These are phyloP conservation scores for Empidonax alnorum DNA, from an alignment of 2,113 vertebrate genomes.

Conservation along the genomic window DNA sequence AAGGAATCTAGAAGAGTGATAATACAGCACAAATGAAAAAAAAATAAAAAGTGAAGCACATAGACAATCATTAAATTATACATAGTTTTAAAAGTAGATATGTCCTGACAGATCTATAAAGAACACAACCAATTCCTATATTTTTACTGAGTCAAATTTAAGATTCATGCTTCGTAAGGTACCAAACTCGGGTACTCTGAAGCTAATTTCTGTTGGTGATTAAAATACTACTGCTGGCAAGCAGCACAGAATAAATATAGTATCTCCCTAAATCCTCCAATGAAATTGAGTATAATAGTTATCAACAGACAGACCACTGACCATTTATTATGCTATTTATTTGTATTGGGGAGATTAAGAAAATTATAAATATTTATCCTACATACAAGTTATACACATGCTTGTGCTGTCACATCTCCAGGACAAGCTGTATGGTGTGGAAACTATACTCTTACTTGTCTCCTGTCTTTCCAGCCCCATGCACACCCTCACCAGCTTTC, in stretches of 20 bases:
- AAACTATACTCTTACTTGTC: background rate
- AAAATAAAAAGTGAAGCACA: background rate
- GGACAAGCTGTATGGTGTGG: background rate
- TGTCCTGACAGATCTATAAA: background rate
- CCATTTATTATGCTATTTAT: background rate
- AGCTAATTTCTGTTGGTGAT: background rate
- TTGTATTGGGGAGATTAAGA: background rate
- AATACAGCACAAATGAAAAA: background rate
- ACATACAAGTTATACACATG: background rate
- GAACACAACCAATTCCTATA: background rate
- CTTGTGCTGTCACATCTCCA: background rate
- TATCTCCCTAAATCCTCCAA: background rate
- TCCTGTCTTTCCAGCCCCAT: background rate
- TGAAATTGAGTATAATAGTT: background rate
- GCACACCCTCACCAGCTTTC: background rate
- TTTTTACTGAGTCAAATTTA: background rate
- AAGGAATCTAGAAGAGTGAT: background rate
- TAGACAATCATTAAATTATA: background rate
- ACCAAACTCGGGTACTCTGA: background rate
- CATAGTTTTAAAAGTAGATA: background rate
- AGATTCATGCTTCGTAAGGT: background rate
- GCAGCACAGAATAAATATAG: background rate
- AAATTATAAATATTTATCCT: background rate
- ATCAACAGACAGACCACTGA: background rate
- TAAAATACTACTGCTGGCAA: background rate